Percentiles rank a stretch among this genome's conserved stretches.
These are phyloP conservation scores for Poliocrania exsul DNA, from an alignment of 2,797 vertebrate species.

Conservation along the genomic window DNA sequence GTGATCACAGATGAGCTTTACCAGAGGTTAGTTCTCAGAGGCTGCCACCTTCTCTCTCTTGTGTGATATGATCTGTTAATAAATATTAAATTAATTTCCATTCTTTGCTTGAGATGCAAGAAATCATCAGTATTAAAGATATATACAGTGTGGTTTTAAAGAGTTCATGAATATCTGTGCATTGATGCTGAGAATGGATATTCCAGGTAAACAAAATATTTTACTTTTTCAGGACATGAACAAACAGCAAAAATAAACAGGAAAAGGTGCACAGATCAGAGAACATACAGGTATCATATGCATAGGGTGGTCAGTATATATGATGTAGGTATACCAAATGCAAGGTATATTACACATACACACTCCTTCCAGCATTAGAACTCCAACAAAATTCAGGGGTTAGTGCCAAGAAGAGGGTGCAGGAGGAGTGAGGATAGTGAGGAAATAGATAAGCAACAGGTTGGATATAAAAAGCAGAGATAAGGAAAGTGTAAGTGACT, in stretches of 20 bases:
- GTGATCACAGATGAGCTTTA: neutral
- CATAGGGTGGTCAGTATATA: neutral
- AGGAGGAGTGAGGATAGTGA: neutral
- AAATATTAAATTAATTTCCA: neutral
- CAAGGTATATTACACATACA: neutral
- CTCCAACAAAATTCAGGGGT: neutral
- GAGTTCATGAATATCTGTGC: no score
- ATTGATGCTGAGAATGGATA: neutral
- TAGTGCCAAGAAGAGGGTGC: neutral
- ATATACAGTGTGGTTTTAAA: neutral
- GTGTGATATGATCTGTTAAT: neutral
- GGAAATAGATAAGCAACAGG: neutral
- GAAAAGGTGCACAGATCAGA: neutral
- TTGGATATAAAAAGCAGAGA: neutral
- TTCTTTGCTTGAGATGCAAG: neutral
- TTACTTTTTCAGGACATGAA: neutral
- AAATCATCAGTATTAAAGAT: neutral
- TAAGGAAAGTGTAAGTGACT: neutral
- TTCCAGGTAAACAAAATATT: neutral
- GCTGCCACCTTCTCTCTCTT: neutral
- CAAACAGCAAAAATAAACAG: neutral
- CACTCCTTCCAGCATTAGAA: neutral
- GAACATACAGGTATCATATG: rapidly evolving
- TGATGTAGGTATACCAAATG: neutral
- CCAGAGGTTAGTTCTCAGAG: neutral